Evolutionary conservation across 2,888 invertebrate species (phyloP).

Genomic region (Acronicta aceris): DNA sequence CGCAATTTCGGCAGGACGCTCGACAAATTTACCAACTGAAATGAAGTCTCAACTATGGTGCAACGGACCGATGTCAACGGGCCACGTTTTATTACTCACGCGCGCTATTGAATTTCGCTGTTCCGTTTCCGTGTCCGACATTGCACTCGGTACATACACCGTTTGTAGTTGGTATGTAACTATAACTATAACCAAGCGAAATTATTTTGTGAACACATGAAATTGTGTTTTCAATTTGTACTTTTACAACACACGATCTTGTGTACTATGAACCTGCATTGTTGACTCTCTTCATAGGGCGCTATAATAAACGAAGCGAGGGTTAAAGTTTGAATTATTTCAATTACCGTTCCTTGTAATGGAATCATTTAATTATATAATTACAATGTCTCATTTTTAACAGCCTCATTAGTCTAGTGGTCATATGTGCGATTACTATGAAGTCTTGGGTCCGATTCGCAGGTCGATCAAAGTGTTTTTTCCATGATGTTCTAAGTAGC

Average conservation of each 20-base stretch:
- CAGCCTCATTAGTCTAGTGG: too few relatives aligned
- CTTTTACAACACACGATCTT: conserved; percentile 5
- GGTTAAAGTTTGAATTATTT: neutral
- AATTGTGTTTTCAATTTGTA: conserved; percentile 10
- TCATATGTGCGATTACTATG: too few relatives aligned
- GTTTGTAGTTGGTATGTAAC: conserved; percentile 22
- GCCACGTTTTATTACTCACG: conserved; percentile 83
- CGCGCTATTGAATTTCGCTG: conserved; percentile 79
- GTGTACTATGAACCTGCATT: too few relatives aligned
- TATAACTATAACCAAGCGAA: conserved; percentile 6
- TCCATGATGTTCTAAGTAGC: too few relatives aligned
- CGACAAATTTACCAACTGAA: conserved; percentile 86
- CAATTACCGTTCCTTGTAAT: neutral
- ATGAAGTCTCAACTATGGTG: conserved; percentile 82
- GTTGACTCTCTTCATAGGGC: neutral
- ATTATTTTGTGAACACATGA: conserved; percentile 2
- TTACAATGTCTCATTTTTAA: too few relatives aligned
- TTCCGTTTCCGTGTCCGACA: conserved; percentile 69
- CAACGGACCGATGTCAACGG: conserved; percentile 80
- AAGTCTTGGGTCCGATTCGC: too few relatives aligned
- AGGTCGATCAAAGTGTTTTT: too few relatives aligned
- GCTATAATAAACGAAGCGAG: neutral
- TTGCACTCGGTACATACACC: conserved; percentile 32
- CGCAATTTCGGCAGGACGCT: conserved; percentile 81
- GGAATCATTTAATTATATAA: too few relatives aligned